These are phyloP conservation scores for Leptopilina syphax DNA, from an alignment of 2,888 invertebrate species.

Conservation along the genomic window DNA sequence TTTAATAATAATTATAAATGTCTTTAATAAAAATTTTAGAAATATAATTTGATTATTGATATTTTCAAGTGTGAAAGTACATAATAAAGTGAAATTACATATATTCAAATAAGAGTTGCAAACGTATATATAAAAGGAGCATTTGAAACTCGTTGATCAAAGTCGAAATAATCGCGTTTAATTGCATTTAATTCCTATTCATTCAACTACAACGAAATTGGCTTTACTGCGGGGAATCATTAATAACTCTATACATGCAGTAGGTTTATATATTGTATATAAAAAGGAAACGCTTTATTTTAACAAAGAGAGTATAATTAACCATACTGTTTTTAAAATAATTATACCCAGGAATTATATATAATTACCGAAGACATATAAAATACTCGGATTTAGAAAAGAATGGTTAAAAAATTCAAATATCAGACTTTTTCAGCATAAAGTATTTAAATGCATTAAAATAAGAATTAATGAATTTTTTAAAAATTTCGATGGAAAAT, in stretches of 20 bases:
- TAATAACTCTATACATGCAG: conserved; percentile 10
- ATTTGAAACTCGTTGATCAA: conserved; percentile 4
- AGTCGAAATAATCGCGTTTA: conserved; percentile 26
- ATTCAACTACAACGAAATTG: conserved; percentile 21
- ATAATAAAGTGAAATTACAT: background rate
- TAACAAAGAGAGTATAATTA: conserved; percentile 19
- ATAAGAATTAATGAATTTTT: no score
- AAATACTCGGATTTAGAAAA: no score
- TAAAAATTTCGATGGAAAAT: no score
- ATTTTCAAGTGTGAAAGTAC: no score
- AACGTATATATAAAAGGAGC: background rate
- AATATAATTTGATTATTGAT: no score
- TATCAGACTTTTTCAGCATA: no score
- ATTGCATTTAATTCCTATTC: conserved; percentile 30
- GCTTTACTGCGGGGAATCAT: conserved; percentile 20
- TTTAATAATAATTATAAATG: no score
- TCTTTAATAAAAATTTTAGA: no score
- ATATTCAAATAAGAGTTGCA: background rate
- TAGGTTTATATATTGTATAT: no score
- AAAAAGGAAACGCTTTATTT: conserved; percentile 15
- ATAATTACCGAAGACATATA: no score
- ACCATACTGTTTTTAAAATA: background rate
- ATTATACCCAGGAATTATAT: background rate
- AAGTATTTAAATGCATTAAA: no score
- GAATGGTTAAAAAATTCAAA: no score